Conservation (phyloP, 2,888 invertebrate species). For the Kryphioiulus occultus region DNA sequence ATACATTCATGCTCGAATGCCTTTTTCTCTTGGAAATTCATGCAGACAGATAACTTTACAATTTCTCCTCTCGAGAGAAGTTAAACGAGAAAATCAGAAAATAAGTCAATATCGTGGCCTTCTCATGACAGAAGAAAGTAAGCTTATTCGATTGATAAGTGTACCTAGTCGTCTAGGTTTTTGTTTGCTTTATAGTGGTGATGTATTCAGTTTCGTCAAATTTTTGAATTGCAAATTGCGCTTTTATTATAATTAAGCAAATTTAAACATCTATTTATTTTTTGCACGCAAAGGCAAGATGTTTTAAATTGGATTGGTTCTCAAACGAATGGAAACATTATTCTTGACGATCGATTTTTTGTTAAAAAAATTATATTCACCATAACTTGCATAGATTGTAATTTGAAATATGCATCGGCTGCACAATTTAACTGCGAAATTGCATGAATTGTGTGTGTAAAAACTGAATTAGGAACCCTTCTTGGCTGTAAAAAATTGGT, state of each 20-base stretch:
- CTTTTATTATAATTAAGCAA: neutral
- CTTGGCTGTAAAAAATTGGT: neutral
- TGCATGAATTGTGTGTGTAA: neutral
- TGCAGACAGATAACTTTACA: neutral
- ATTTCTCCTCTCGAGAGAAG: neutral
- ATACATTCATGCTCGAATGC: neutral
- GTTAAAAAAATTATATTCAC: neutral
- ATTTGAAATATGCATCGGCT: neutral
- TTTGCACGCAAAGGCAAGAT: no score
- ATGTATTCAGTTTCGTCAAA: no score
- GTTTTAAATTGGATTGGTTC: neutral
- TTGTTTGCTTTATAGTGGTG: no score
- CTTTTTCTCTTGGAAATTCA: conserved; percentile 1
- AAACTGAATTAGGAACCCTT: neutral
- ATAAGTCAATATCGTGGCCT: neutral
- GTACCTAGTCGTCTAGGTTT: no score
- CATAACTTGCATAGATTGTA: neutral
- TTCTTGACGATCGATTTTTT: neutral
- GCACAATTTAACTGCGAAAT: neutral
- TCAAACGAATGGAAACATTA: neutral
- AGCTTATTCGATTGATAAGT: neutral
- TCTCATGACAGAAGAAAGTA: neutral
- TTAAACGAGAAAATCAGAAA: neutral
- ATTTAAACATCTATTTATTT: no score
- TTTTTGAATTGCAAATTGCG: neutral